phyloP scores from a whole-genome alignment of 2,888 invertebrate species.

The Drosophila niveifrons region DNA sequence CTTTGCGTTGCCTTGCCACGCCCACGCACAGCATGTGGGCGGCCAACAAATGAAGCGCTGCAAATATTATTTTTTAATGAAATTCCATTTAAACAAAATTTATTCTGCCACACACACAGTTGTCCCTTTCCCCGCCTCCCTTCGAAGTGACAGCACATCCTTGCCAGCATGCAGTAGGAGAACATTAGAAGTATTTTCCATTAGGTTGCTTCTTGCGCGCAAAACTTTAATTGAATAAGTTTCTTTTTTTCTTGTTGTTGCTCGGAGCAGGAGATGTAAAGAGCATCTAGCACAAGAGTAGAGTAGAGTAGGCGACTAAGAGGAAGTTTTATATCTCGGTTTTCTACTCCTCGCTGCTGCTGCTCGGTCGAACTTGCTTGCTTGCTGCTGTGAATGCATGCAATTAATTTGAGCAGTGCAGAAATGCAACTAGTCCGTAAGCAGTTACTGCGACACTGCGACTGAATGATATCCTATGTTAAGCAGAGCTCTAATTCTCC shows the following conservation, averaged over 20 bases:
- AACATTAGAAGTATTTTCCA: constrained; percentile 58
- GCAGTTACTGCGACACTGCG: neutral
- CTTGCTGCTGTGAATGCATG: constrained; percentile 36
- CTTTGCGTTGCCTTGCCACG: constrained; percentile 42
- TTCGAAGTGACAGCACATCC: neutral
- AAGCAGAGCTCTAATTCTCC: too few species aligned
- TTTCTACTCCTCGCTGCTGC: constrained; percentile 25
- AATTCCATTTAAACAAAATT: constrained; percentile 75
- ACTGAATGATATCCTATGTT: constrained; percentile 17
- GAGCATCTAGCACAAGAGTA: neutral
- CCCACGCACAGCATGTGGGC: constrained; percentile 35
- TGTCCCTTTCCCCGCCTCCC: constrained; percentile 18
- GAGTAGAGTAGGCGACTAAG: constrained; percentile 2
- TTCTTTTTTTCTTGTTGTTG: constrained; percentile 43
- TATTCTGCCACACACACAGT: constrained; percentile 48
- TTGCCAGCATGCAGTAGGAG: constrained; percentile 15
- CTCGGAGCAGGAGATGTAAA: constrained; percentile 18
- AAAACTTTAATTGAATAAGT: constrained; percentile 80
- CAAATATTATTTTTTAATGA: constrained; percentile 78
- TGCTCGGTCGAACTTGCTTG: neutral
- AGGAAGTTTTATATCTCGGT: constrained; percentile 41
- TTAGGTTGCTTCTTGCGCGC: constrained; percentile 46
- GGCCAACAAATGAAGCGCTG: constrained; percentile 63
- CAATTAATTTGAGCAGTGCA: constrained; percentile 69
- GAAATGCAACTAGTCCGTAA: constrained; percentile 29